These are phyloP conservation scores for Hirtodrosophila confusa DNA, from an alignment of 2,888 invertebrate genomes.

Conservation along the genomic window DNA sequence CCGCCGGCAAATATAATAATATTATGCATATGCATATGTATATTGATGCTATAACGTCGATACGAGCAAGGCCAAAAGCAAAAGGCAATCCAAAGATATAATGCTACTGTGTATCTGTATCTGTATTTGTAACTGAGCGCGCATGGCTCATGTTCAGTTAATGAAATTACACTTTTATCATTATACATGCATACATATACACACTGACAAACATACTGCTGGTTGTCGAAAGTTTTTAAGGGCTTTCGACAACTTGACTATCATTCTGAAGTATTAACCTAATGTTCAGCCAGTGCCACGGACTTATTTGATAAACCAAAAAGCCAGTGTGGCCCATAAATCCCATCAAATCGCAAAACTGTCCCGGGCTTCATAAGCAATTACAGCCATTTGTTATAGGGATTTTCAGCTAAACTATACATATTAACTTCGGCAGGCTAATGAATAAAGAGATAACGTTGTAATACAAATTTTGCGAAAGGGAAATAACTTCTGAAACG, in stretches of 20 bases:
- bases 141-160: slow-evolving; percentile 46
- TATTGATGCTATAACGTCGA: slow-evolving; percentile 8
- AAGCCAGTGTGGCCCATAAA: no score
- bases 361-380: no score
- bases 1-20: slow-evolving; percentile 61
- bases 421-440: no score
- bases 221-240: slow-evolving; percentile 26
- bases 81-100: slow-evolving; percentile 16
- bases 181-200: slow-evolving; percentile 18
- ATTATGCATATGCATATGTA: slow-evolving; percentile 16
- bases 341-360: no score
- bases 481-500: no score
- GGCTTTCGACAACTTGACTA: slow-evolving; percentile 31
- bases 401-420: no score
- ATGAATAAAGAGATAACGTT: no score
- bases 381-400: no score
- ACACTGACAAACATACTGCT: slow-evolving; percentile 3
- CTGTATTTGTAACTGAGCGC: slow-evolving; percentile 38
- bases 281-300: slow-evolving; percentile 21
- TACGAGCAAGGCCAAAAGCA: no score
- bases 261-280: slow-evolving; percentile 47
- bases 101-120: slow-evolving; percentile 20
- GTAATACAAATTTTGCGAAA: no score
- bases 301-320: no score
- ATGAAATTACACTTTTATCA: slow-evolving; percentile 64